These are phyloP conservation scores for Ciconia maguari DNA, from an alignment of 2,113 vertebrate genomes.

Conservation along the genomic window DNA sequence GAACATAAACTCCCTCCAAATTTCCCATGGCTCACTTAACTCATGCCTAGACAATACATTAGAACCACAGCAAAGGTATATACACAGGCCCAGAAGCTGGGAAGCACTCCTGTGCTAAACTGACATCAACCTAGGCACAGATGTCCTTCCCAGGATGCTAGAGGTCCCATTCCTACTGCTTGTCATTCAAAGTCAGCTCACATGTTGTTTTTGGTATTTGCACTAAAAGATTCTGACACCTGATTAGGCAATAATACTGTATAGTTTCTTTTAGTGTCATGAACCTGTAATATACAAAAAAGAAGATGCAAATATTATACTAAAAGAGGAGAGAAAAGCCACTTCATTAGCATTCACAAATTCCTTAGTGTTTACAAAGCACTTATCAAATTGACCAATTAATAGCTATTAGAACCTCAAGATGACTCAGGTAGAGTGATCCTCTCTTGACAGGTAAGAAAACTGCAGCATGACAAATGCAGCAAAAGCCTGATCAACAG, in stretches of 20 bases:
- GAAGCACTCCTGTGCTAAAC: not conserved
- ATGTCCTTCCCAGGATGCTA: not conserved
- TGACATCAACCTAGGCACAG: not conserved
- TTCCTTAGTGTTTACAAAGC: not conserved
- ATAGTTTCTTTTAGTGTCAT: not conserved
- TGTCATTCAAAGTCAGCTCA: not conserved
- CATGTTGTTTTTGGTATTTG: not conserved
- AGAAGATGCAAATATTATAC: not conserved
- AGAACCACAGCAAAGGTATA: not conserved
- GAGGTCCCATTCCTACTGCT: not conserved
- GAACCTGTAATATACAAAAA: not conserved
- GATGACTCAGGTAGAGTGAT: not conserved
- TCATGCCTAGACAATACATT: not conserved
- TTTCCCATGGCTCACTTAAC: not conserved
- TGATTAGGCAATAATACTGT: not conserved
- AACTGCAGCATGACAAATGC: not conserved
- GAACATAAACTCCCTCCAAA: not conserved
- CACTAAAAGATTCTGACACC: not conserved
- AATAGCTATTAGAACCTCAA: not conserved
- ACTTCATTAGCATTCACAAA: not conserved
- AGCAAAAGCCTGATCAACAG: not conserved
- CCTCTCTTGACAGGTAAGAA: not conserved
- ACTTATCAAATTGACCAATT: not conserved
- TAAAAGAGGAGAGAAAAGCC: not conserved
- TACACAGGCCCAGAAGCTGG: not conserved